Evolutionary conservation across 1,140 invertebrate species (phyloP).

Genomic region (Heliconius himera): DNA sequence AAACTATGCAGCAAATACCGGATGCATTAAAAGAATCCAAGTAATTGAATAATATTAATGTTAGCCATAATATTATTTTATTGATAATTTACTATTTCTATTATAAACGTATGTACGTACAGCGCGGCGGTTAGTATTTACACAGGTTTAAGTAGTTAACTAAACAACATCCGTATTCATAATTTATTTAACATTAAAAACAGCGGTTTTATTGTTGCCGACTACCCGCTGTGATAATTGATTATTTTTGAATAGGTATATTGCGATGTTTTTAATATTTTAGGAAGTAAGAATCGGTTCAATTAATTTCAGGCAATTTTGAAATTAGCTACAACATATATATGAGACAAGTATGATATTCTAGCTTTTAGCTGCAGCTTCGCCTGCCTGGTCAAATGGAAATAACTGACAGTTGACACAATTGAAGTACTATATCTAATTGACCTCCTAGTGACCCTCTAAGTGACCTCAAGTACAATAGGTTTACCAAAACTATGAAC

Average conservation of each 20-base stretch:
- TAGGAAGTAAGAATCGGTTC: background rate
- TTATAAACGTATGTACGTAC: background rate
- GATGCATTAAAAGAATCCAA: slow-evolving; percentile 11
- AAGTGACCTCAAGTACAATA: too few species aligned
- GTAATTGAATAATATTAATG: slow-evolving; percentile 12
- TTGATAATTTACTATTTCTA: slow-evolving; percentile 4
- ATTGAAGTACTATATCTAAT: too few species aligned
- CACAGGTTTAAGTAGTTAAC: background rate
- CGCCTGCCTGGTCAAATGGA: too few species aligned
- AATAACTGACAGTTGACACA: too few species aligned
- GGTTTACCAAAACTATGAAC: too few species aligned
- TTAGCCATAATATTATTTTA: background rate
- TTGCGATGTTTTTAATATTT: background rate
- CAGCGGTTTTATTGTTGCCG: background rate
- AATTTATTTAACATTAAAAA: background rate
- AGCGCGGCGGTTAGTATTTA: background rate
- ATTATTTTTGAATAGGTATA: background rate
- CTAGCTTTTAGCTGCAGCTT: too few species aligned
- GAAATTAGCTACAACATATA: too few species aligned
- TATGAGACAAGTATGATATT: too few species aligned
- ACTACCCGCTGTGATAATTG: background rate
- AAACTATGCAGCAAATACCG: slow-evolving; percentile 7
- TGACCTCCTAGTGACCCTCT: too few species aligned
- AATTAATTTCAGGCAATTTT: too few species aligned
- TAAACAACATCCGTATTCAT: background rate